Evolutionary conservation across 2,888 invertebrate species (phyloP), one percentile per base, ranked within the genome.

Genomic region (Sthenelais limicola): DNA sequence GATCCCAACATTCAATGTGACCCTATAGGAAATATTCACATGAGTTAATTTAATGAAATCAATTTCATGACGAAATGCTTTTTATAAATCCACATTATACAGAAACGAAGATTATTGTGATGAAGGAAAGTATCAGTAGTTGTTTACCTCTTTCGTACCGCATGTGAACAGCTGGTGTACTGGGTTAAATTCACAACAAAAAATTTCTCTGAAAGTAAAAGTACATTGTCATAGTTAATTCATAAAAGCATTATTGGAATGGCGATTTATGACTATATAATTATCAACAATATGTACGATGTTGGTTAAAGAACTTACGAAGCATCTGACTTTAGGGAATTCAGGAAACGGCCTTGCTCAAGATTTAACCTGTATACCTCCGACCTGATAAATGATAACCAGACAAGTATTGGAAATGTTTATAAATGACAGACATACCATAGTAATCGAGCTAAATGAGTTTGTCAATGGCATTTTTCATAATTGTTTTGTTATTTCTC

Each of bases 1-100:
- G 96, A 89, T 99, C 99, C 97, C 97, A 99, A 3, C 97, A 97
- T 88, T 99, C 98, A 0, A 99, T 92, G 80, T 92, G 92, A 0
- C 98, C 98, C 84, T 89, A 73, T 54, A 76, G n/a, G n/a, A n/a
- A n/a, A n/a, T n/a, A n/a, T n/a, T n/a, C n/a, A n/a, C n/a, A n/a
- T n/a, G n/a, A n/a, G n/a, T n/a, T n/a, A n/a, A n/a, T n/a, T n/a
- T n/a, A n/a, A n/a, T n/a, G n/a, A n/a, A n/a, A n/a, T n/a, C n/a
- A n/a, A n/a, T n/a, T n/a, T n/a, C n/a, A n/a, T n/a, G n/a, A n/a
- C n/a, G n/a, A n/a, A n/a, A n/a, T n/a, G n/a, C n/a, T n/a, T n/a
- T n/a, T n/a, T n/a, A n/a, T n/a, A n/a, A n/a, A n/a, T n/a, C n/a
- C n/a, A n/a, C n/a, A n/a, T n/a, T n/a, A n/a, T n/a, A n/a, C n/a